A percentile compares a stretch with the other conserved stretches of the same genome.
Conservation (phyloP, 2,797 vertebrate genomes). For the Chelmon rostratus region DNA sequence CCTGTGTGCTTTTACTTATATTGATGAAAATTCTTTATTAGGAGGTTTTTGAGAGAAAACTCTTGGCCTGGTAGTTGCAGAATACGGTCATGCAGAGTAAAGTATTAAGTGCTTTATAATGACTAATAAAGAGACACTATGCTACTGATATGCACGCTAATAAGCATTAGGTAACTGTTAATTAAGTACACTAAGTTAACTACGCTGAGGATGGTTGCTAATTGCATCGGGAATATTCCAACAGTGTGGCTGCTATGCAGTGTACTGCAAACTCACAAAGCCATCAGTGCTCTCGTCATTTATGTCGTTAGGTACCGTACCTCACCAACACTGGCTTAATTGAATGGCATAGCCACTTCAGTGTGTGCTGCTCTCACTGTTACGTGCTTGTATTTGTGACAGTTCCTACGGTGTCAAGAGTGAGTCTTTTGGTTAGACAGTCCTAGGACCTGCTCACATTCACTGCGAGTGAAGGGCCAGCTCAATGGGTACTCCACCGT, state of each 20-base stretch:
- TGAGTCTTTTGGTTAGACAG: slow-evolving; percentile 6
- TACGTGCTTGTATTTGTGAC: slow-evolving; percentile 31
- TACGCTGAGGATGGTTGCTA: too few species aligned
- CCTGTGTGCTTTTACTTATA: too few species aligned
- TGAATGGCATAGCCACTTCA: slow-evolving; percentile 43
- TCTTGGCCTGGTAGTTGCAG: too few species aligned
- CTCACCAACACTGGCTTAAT: slow-evolving; percentile 37
- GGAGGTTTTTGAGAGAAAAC: too few species aligned
- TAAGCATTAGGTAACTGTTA: too few species aligned
- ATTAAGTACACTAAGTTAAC: too few species aligned
- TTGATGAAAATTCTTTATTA: too few species aligned
- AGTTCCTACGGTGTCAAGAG: slow-evolving; percentile 18
- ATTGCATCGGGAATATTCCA: not conserved
- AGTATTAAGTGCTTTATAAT: too few species aligned
- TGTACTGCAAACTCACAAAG: not conserved
- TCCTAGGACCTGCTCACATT: slow-evolving; percentile 42
- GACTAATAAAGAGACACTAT: too few species aligned
- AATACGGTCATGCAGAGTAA: too few species aligned
- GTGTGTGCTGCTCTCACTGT: not conserved
- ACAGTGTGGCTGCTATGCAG: slow-evolving; percentile 2
- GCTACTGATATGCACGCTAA: too few species aligned
- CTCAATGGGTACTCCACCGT: slow-evolving; percentile 41
- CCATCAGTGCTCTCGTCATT: slow-evolving; percentile 19
- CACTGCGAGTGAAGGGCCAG: slow-evolving; percentile 29
- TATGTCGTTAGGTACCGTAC: slow-evolving; percentile 15